These are phyloP conservation scores for Cosmia pyralina DNA, from an alignment of 2,888 invertebrate genomes.

Conservation along the genomic window DNA sequence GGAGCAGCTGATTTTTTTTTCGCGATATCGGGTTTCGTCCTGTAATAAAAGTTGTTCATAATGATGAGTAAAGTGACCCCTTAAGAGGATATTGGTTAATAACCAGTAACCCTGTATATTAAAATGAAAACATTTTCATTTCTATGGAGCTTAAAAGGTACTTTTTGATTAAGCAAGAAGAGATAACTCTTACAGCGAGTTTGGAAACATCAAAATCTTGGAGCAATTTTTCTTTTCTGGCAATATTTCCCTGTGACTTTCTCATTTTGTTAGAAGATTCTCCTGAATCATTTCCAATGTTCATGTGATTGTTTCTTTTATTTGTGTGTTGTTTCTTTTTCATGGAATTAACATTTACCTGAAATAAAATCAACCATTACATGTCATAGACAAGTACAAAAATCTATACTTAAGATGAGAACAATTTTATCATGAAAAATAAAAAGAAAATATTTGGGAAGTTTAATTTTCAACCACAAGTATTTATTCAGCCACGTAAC, in stretches of 20 bases:
- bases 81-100: no score
- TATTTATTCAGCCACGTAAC: neutral
- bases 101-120: no score
- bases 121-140: no score
- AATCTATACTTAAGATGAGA: no score
- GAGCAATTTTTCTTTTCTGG: neutral
- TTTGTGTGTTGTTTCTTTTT: conserved; percentile 1
- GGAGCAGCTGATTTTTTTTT: no score
- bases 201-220: conserved; percentile 8
- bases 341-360: conserved; percentile 16
- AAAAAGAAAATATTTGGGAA: neutral
- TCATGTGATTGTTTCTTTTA: conserved; percentile 10
- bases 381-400: neutral
- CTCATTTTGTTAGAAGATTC: conserved; percentile 15
- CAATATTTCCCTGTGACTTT: neutral
- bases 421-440: neutral
- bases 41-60: no score
- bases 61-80: no score
- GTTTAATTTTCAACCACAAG: no score
- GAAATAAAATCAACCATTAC: neutral
- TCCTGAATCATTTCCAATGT: neutral
- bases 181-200: conserved; percentile 9
- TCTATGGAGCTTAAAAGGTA: no score
- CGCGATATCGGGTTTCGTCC: no score
- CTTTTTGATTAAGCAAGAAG: neutral